Evolutionary conservation across 1,140 invertebrate species (phyloP), one percentile per base, ranked within the genome.

Genomic region (Anadara kagoshimensis): DNA sequence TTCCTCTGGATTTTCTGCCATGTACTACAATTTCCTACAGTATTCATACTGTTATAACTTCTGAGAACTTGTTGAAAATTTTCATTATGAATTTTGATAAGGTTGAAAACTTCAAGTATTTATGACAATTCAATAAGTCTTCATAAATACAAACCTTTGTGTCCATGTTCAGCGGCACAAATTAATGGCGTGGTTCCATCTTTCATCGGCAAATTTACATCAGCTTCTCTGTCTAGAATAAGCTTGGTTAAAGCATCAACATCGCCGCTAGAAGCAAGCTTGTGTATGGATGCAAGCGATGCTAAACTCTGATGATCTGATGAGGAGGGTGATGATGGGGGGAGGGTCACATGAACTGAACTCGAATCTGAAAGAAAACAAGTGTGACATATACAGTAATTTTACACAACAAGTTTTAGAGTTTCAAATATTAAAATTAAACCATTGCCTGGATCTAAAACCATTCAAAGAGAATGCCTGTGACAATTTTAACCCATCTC

Each of bases 101-200:
- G 29, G 29, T 36, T 36, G 7, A n/a, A n/a, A n/a, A n/a, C n/a
- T n/a, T n/a, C n/a, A 36, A 10, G 24, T 54, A 24, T 20, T 54
- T 54, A 20, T 20, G n/a, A 14, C 3, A 10, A 54, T 54, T 24
- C 10, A 54, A 3, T 36, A 36, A 36, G 29, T 36, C 29, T 7
- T 11, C 36, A 43, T 24, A 45, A 10, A 24, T 56, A 65, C 79
- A 77, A 72, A 88, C 87, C 80, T 73, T 79, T 70, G 68, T 87
- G 83, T 65, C 85, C 83, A 72, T 72, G 56, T 54, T 86, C 80
- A n/a, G 80, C 85, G 71, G 87, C 84, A 73, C 67, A 82, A 45
- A 86, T 81, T 49, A 87, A 61, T 44, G 84, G 79, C 11, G 84
- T 85, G 20, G 81, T 83, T 53, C 85, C 85, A 73, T 87, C 83